phyloP scores from a whole-genome alignment of 2,113 vertebrate species.

The Syngnathus floridae region DNA sequence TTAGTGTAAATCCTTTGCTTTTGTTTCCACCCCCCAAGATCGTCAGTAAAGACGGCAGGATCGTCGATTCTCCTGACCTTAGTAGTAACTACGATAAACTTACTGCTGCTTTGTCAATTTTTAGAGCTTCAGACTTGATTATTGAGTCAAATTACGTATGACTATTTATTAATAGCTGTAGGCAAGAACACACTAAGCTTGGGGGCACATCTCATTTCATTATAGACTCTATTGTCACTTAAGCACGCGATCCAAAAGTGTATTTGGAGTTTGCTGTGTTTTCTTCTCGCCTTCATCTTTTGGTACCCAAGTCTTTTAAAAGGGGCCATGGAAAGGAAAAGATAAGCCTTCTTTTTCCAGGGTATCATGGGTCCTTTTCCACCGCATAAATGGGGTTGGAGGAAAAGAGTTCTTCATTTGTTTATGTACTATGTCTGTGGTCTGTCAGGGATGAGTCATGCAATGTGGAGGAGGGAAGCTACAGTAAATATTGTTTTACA shows the following conservation, averaged over 20 bases:
- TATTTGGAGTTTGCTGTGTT: slow-evolving; percentile 3
- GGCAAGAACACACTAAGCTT: neutral
- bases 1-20: slow-evolving; percentile 19
- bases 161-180: neutral
- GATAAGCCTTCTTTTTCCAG: slow-evolving; percentile 9
- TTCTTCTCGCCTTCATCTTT: slow-evolving; percentile 10
- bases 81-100: slow-evolving; percentile 16
- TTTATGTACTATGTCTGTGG: slow-evolving; percentile 24
- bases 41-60: slow-evolving; percentile 14
- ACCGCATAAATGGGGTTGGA: neutral
- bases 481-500: slow-evolving; percentile 35
- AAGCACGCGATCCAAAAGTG: neutral
- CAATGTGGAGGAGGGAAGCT: slow-evolving; percentile 23
- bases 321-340: slow-evolving; percentile 5
- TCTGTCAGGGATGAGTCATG: slow-evolving; percentile 25
- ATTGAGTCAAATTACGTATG: neutral
- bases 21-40: slow-evolving; percentile 34
- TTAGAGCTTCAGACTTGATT: neutral
- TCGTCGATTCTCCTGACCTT: slow-evolving; percentile 7
- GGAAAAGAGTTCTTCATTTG: neutral
- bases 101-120: neutral
- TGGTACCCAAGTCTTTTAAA: slow-evolving; percentile 8
- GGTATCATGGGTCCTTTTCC: slow-evolving; percentile 2
- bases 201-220: neutral
- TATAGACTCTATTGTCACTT: neutral